Conservation (phyloP, 2,113 vertebrate species). For the Cryptomyrus ogoouensis region DNA sequence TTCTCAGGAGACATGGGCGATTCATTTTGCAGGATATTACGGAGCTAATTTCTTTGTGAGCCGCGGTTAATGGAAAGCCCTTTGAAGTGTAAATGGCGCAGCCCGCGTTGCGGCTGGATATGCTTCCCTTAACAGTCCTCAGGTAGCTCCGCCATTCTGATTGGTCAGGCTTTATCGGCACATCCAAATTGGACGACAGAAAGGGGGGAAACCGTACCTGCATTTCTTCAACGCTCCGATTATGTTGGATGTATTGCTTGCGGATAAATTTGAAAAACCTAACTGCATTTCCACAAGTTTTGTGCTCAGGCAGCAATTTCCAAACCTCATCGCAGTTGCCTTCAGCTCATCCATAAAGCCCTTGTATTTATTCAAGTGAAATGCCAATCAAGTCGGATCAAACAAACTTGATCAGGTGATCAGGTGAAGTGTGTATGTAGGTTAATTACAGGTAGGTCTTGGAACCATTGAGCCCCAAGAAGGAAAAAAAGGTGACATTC, state of each 20-base stretch:
- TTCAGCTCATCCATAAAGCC: background rate
- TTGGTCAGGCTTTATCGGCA: conserved; percentile 41
- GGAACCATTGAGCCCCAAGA: background rate
- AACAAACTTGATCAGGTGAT: background rate
- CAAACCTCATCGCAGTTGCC: background rate
- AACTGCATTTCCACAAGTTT: background rate
- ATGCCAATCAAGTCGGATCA: background rate
- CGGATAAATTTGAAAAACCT: background rate
- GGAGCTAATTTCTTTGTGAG: conserved; percentile 52
- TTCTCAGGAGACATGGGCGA: conserved; percentile 36
- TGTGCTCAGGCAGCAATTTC: background rate
- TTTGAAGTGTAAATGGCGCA: conserved; percentile 60
- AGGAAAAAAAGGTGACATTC: background rate
- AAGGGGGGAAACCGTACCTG: conserved; percentile 3
- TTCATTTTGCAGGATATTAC: conserved; percentile 47
- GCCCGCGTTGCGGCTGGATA: conserved; percentile 44
- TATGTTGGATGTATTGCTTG: conserved; percentile 4
- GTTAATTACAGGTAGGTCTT: background rate
- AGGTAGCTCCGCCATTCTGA: conserved; percentile 38
- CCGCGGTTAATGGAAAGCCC: conserved; percentile 48
- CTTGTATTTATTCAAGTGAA: background rate
- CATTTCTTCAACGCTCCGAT: conserved; percentile 18
- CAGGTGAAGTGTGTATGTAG: background rate
- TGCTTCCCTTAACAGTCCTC: conserved; percentile 40
- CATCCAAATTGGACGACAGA: conserved; percentile 23